Conservation (phyloP, 2,797 vertebrate species). For the Hydrophis major region DNA sequence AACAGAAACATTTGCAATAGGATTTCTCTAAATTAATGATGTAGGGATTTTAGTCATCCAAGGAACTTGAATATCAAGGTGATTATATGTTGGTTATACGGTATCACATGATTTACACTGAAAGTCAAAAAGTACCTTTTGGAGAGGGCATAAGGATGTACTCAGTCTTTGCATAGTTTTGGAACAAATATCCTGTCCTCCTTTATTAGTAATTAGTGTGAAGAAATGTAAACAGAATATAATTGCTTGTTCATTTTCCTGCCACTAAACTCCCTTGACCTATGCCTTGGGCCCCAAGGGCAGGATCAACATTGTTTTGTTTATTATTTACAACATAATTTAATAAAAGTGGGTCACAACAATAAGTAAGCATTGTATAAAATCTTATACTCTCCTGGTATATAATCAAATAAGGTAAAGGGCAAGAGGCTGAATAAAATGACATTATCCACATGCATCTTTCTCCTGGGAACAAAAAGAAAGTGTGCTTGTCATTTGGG, state of each 20-base stretch:
- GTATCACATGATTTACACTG: background rate
- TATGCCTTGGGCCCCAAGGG: background rate
- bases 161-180: background rate
- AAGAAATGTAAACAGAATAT: background rate
- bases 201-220: background rate
- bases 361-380: background rate
- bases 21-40: background rate
- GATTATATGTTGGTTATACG: background rate
- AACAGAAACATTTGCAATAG: background rate
- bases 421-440: background rate
- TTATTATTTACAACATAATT: background rate
- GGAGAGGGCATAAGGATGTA: background rate
- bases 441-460: background rate
- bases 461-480: background rate
- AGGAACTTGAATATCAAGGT: background rate
- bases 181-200: background rate
- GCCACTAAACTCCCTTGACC: background rate
- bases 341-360: background rate
- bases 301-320: background rate
- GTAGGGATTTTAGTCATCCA: background rate
- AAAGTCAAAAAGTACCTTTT: slow-evolving; percentile 30
- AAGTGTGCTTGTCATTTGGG: background rate
- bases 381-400: background rate
- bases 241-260: background rate
- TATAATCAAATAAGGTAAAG: background rate